These are phyloP conservation scores for Dorcus parallelipipedus DNA, from an alignment of 2,888 invertebrate species.

Conservation along the genomic window DNA sequence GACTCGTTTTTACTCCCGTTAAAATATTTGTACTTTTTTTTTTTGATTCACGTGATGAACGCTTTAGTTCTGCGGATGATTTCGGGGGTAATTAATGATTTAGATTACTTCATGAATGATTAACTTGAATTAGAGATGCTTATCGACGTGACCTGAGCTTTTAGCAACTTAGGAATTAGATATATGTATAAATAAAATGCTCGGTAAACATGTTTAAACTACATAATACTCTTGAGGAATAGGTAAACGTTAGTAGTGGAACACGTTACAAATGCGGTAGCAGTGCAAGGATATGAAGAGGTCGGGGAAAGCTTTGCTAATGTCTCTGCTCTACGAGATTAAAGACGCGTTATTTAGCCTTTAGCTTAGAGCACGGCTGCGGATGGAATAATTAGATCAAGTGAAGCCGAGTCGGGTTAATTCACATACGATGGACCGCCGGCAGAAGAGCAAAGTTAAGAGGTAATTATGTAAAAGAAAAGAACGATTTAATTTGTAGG, in stretches of 20 bases:
- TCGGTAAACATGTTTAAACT: not conserved
- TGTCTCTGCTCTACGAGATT: slow-evolving; percentile 34
- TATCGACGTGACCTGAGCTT: not conserved
- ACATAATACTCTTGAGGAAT: slow-evolving; percentile 2
- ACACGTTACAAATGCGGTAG: slow-evolving; percentile 1
- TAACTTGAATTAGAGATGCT: not conserved
- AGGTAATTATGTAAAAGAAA: slow-evolving; percentile 47
- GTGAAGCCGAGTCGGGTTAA: slow-evolving; percentile 42
- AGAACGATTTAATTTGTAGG: slow-evolving; percentile 43
- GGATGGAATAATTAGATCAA: slow-evolving; percentile 49
- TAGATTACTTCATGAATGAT: no score
- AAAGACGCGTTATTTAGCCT: slow-evolving; percentile 48
- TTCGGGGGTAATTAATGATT: no score
- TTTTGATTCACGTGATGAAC: no score
- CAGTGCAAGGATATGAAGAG: slow-evolving; percentile 2
- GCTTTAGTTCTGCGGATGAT: no score
- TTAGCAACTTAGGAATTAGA: no score
- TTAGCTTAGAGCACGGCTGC: slow-evolving; percentile 43
- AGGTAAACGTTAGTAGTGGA: not conserved
- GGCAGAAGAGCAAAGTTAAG: slow-evolving; percentile 42
- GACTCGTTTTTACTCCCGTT: not conserved
- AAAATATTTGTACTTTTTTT: no score
- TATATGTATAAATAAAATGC: not conserved
- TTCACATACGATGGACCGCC: slow-evolving; percentile 33
- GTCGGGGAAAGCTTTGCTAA: slow-evolving; percentile 7